Evolutionary conservation across 2,888 invertebrate species (phyloP).

Genomic region (Amphipoea lucens): DNA sequence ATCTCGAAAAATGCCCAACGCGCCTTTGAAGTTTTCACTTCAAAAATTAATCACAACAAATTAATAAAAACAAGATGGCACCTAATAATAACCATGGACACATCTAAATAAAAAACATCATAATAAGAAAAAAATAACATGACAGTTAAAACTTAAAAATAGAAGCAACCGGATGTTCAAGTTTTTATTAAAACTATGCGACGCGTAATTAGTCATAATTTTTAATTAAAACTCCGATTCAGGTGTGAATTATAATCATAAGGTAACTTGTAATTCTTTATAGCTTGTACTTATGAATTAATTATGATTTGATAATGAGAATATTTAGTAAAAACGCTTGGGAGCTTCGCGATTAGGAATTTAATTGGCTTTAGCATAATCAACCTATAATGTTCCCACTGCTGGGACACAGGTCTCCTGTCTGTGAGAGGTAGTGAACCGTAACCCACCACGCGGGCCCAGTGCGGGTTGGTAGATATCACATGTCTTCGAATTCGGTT

Average conservation of each 20-base stretch:
- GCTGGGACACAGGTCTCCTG: too few relatives aligned
- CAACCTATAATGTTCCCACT: too few relatives aligned
- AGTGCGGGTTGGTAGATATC: too few relatives aligned
- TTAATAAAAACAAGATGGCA: constrained; percentile 3
- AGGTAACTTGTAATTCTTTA: neutral
- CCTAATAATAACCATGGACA: too few relatives aligned
- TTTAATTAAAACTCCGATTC: constrained; percentile 37
- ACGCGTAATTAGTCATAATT: constrained; percentile 25
- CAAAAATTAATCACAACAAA: neutral
- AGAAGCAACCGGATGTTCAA: constrained; percentile 17
- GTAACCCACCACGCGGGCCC: too few relatives aligned
- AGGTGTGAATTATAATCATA: constrained; percentile 26
- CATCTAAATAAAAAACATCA: neutral
- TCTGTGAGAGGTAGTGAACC: too few relatives aligned
- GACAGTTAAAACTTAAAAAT: constrained; percentile 11
- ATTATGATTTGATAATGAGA: constrained; percentile 1
- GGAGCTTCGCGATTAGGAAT: neutral
- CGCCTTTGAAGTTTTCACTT: too few relatives aligned
- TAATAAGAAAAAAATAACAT: constrained; percentile 1
- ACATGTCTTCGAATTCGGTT: too few relatives aligned
- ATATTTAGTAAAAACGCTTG: neutral
- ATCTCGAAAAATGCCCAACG: too few relatives aligned
- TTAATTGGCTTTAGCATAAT: neutral
- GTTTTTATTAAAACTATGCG: constrained; percentile 25
- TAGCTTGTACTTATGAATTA: neutral